Evolutionary conservation across 2,797 vertebrate species (phyloP).

Genomic region (Adrianichthys oophorus): DNA sequence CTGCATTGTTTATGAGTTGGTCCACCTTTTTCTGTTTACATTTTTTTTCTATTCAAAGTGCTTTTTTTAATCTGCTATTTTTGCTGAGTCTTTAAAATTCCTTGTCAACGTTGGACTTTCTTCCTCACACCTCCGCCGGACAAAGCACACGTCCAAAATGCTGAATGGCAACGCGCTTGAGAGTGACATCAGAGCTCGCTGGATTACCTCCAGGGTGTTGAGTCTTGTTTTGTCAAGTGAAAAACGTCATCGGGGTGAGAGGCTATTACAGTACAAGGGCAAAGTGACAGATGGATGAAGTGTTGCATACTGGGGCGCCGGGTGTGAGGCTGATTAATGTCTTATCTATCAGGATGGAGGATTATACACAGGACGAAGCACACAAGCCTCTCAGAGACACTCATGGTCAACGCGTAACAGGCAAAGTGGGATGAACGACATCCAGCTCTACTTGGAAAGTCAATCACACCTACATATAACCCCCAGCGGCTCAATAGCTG

Average conservation of each 20-base stretch:
- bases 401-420: conserved; percentile 44
- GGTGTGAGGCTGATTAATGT: conserved; percentile 65
- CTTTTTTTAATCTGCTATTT: no score
- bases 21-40: no score
- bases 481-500: conserved; percentile 10
- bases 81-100: no score
- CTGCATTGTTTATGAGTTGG: no score
- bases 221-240: conserved; percentile 31
- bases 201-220: conserved; percentile 18
- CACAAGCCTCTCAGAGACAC: conserved; percentile 63
- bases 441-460: conserved; percentile 1
- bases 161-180: conserved; percentile 26
- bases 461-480: conserved; percentile 26
- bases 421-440: conserved; percentile 21
- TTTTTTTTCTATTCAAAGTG: no score
- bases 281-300: conserved; percentile 45
- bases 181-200: conserved; percentile 27
- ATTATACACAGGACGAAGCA: conserved; percentile 60
- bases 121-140: no score
- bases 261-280: conserved; percentile 42
- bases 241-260: conserved; percentile 19
- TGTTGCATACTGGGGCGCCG: conserved; percentile 21
- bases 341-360: conserved; percentile 65
- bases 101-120: no score
- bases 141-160: not conserved